phyloP scores from a whole-genome alignment of 1,140 invertebrate species.

The Holotrichia oblita region DNA sequence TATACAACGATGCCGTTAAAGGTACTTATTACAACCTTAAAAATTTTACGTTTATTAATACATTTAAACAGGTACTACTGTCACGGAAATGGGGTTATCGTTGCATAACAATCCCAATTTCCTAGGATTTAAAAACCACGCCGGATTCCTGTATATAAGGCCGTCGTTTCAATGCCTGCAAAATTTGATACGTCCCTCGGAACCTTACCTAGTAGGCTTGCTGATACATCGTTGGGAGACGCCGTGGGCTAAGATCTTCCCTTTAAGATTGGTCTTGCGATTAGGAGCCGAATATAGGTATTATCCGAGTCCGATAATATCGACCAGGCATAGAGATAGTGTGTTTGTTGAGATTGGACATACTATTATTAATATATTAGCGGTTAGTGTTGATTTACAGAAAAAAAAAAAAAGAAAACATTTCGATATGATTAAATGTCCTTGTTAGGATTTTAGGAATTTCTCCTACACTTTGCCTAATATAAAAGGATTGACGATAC shows the following conservation, averaged over 20 bases:
- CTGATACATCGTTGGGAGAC: slow-evolving; percentile 89
- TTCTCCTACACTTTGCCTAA: slow-evolving; percentile 85
- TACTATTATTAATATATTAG: slow-evolving; percentile 89
- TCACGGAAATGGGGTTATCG: slow-evolving; percentile 78
- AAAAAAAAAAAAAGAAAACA: too few species aligned
- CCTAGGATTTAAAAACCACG: slow-evolving; percentile 82
- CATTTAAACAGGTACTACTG: slow-evolving; percentile 68
- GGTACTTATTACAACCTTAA: slow-evolving; percentile 60
- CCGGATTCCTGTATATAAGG: slow-evolving; percentile 85
- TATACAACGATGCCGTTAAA: slow-evolving; percentile 82
- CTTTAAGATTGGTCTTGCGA: slow-evolving; percentile 78
- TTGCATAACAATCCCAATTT: slow-evolving; percentile 71
- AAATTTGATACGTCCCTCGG: slow-evolving; percentile 77
- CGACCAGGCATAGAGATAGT: slow-evolving; percentile 80
- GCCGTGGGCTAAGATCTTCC: slow-evolving; percentile 88
- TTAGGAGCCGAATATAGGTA: slow-evolving; percentile 88
- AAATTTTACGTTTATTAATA: slow-evolving; percentile 27
- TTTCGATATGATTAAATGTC: slow-evolving; percentile 28
- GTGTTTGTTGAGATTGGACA: slow-evolving; percentile 90
- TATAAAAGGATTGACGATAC: slow-evolving; percentile 81
- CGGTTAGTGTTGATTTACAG: slow-evolving; percentile 62
- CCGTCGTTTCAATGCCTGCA: slow-evolving; percentile 86
- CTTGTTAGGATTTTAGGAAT: slow-evolving; percentile 80
- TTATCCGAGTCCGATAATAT: slow-evolving; percentile 87
- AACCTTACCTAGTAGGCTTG: slow-evolving; percentile 83